Evolutionary conservation across 2,797 vertebrate species (phyloP), one percentile per base, ranked within the genome.

Genomic region (Crocodylus rhombifer): DNA sequence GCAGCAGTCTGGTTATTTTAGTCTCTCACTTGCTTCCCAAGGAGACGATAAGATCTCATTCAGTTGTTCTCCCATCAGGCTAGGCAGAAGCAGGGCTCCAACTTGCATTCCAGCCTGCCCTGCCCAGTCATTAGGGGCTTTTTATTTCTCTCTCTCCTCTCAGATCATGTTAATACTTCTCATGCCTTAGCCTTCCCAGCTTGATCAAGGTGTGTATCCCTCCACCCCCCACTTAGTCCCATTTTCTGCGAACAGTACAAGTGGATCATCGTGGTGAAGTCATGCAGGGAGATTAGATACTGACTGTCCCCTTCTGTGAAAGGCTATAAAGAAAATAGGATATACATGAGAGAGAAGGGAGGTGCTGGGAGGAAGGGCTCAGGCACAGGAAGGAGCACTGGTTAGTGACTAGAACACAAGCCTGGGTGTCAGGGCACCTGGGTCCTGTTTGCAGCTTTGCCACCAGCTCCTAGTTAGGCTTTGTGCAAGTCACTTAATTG

Each of bases 91-190:
- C 20, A 67, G 30, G 56, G 28, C 17, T 60, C 63, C 65, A 33
- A 55, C 64, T 61, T 36, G 56, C n/a, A 7, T 62, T 77, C 82
- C 63, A 71, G 55, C 58, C 60, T 84, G 65, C 64, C 77, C 42
- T 80, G 71, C 36, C 58, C 56, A 61, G 14, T 25, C 3, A 1
- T 75, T 17, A 75, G 85, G n/a, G 63, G 17, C 5, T 57, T 80
- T 18, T 56, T 11, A 2, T 42, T 15, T 14, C 28, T 33, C 26
- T 51, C 23, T 63, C n/a, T 73, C 33, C 86, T 63, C 51, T 78
- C 71, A 7, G 60, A 25, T n/a, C 1, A 0, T 2, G 4, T 73
- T 56, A 77, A n/a, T 33, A 2, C 21, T 79, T 33, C 69, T 15
- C 17, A 5, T 33, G 58, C 14, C 20, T 81, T 56, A 21, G 26